Evolutionary conservation across 2,888 invertebrate species (phyloP).

Genomic region (Watsonalla cultraria): DNA sequence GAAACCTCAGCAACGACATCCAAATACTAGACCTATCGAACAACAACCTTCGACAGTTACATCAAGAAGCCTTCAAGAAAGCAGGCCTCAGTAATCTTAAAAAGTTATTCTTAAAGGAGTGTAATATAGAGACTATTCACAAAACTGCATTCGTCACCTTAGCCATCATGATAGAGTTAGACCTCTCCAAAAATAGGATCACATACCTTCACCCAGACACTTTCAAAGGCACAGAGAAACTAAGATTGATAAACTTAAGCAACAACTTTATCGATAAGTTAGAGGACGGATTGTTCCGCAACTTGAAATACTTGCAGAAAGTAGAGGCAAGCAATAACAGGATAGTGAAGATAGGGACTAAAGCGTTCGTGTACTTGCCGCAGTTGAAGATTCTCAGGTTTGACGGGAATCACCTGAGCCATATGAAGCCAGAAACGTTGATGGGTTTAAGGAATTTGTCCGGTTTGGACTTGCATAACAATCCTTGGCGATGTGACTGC

Average conservation of each 20-base stretch:
- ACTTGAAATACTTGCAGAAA: slow-evolving; percentile 85
- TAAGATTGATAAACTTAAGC: slow-evolving; percentile 86
- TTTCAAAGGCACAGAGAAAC: slow-evolving; percentile 84
- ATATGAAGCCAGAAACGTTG: slow-evolving; percentile 83
- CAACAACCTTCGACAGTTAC: slow-evolving; percentile 82
- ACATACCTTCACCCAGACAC: slow-evolving; percentile 82
- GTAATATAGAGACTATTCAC: slow-evolving; percentile 84
- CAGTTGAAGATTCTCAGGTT: slow-evolving; percentile 84
- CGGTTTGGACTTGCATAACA: slow-evolving; percentile 87
- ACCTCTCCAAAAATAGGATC: slow-evolving; percentile 87
- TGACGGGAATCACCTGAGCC: slow-evolving; percentile 86
- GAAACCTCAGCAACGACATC: slow-evolving; percentile 84
- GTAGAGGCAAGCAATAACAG: slow-evolving; percentile 89
- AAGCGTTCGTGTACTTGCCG: slow-evolving; percentile 84
- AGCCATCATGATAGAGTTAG: slow-evolving; percentile 88
- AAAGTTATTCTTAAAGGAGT: slow-evolving; percentile 87
- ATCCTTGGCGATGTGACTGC: slow-evolving; percentile 95
- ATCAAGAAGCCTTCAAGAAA: slow-evolving; percentile 82
- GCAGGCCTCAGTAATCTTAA: slow-evolving; percentile 89
- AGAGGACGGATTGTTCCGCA: slow-evolving; percentile 86
- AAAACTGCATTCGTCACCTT: slow-evolving; percentile 86
- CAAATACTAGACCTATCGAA: slow-evolving; percentile 86
- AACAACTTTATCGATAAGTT: slow-evolving; percentile 86
- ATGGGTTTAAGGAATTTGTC: slow-evolving; percentile 83
- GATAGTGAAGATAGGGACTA: slow-evolving; percentile 83